A percentile compares a stretch with the other conserved stretches of the same genome.
Evolutionary conservation across 2,797 vertebrate genomes (phyloP).

Genomic region (Pipistrellus pygmaeus): DNA sequence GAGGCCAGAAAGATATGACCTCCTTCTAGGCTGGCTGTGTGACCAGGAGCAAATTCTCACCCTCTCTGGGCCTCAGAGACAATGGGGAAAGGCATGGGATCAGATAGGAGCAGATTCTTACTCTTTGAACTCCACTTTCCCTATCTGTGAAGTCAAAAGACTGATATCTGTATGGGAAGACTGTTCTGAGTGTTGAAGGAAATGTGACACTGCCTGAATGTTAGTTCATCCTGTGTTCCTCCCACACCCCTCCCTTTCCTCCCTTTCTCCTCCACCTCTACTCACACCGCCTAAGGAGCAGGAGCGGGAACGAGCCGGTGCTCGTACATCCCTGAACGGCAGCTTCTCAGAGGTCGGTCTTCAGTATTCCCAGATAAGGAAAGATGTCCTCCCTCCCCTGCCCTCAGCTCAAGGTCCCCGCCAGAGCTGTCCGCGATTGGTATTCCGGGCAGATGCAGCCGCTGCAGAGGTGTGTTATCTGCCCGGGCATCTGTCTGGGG

Average conservation of each 20-base stretch:
- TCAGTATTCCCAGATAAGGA: neutral
- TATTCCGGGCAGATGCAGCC: conserved; percentile 51
- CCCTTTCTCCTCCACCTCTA: neutral
- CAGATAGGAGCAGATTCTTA: neutral
- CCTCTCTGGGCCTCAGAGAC: neutral
- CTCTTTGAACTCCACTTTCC: neutral
- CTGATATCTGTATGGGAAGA: neutral
- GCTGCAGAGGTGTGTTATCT: conserved; percentile 46
- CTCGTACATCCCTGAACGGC: neutral
- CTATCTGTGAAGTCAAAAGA: neutral
- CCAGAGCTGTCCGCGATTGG: neutral
- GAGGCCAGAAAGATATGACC: neutral
- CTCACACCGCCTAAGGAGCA: neutral
- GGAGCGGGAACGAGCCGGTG: neutral
- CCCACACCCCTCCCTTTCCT: neutral
- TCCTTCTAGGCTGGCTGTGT: neutral
- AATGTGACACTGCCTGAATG: neutral
- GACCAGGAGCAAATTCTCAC: neutral
- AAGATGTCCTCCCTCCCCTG: neutral
- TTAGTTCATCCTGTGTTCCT: neutral
- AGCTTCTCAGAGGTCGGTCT: neutral
- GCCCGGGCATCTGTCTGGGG: conserved; percentile 52
- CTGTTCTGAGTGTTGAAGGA: neutral
- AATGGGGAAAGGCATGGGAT: neutral
- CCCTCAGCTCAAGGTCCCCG: neutral